phyloP scores from a whole-genome alignment of 2,888 invertebrate genomes.

The Hoplodrina ambigua region DNA sequence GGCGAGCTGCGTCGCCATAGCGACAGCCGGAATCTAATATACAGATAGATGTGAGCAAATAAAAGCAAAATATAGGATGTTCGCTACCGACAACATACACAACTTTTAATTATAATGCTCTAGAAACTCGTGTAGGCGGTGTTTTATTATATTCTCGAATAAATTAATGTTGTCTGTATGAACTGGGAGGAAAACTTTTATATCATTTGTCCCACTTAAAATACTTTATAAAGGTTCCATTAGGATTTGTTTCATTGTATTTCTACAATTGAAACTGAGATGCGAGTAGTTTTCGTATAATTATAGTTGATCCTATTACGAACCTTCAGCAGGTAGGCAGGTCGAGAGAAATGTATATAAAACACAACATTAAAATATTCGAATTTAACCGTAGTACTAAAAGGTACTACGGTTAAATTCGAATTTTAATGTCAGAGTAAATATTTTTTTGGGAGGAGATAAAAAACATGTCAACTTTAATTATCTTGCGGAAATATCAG shows the following conservation, averaged over 20 bases:
- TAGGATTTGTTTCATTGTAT: background rate
- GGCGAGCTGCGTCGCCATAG: conserved; percentile 82
- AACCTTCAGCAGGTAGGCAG: too few relatives aligned
- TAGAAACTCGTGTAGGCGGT: conserved; percentile 28
- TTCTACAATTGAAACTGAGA: too few relatives aligned
- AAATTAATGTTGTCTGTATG: conserved; percentile 9
- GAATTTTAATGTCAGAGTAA: too few relatives aligned
- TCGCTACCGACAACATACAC: conserved; percentile 53
- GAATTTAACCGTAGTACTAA: too few relatives aligned
- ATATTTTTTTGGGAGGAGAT: too few relatives aligned
- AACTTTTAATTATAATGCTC: conserved; percentile 62
- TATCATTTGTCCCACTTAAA: conserved; percentile 14
- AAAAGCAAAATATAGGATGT: conserved; percentile 71
- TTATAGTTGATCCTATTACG: too few relatives aligned
- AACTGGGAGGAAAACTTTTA: conserved; percentile 13
- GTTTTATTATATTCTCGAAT: conserved; percentile 34
- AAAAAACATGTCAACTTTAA: background rate
- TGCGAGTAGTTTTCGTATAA: too few relatives aligned
- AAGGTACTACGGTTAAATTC: too few relatives aligned
- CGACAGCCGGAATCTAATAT: conserved; percentile 81
- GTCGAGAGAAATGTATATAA: background rate
- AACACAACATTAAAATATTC: background rate
- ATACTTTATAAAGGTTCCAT: background rate
- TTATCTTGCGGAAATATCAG: too few relatives aligned
- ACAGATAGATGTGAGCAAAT: conserved; percentile 72